Evolutionary conservation across 2,888 invertebrate species (phyloP).

Genomic region (Scaptomyza tumidula): DNA sequence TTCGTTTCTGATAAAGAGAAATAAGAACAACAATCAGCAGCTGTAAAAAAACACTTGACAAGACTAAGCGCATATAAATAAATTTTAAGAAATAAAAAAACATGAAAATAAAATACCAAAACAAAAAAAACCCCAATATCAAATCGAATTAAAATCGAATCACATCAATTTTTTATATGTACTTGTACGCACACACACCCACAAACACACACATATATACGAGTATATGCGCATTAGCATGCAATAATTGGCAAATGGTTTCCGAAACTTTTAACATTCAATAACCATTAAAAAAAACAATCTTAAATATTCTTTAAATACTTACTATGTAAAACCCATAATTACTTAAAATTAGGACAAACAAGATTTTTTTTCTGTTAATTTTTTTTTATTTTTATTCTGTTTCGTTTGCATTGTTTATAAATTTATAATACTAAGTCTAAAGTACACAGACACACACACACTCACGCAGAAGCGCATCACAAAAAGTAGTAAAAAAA

Average conservation of each 20-base stretch:
- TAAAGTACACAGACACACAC: conserved; percentile 11
- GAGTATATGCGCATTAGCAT: conserved; percentile 11
- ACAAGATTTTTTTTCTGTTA: neutral
- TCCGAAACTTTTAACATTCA: conserved; percentile 32
- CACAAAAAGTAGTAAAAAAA: conserved; percentile 14
- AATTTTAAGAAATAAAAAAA: conserved; percentile 19
- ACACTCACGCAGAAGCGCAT: conserved; percentile 26
- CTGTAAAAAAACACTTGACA: conserved; percentile 47
- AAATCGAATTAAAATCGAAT: conserved; percentile 12
- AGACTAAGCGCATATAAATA: conserved; percentile 55
- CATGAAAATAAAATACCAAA: conserved; percentile 18
- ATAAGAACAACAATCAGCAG: conserved; percentile 34
- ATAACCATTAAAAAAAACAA: conserved; percentile 19
- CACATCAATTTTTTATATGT: conserved; percentile 23
- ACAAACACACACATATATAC: conserved; percentile 9
- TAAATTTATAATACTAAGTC: conserved; percentile 8
- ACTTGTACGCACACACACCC: conserved; percentile 18
- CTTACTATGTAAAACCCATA: conserved; percentile 9
- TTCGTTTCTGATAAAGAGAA: neutral
- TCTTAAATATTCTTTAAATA: conserved; percentile 1
- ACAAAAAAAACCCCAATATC: neutral
- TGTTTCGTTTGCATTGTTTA: conserved; percentile 30
- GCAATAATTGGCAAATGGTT: conserved; percentile 46
- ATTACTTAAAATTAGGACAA: conserved; percentile 13
- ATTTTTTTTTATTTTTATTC: conserved; percentile 1